Evolutionary conservation across 2,113 vertebrate species (phyloP).

Genomic region (human): GRCh38 chr20:15429501-15430000

Average conservation of each 20-base stretch:
- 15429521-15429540: conserved; percentile 12
- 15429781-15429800: background rate
- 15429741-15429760: background rate
- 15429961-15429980: background rate
- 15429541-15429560: background rate
- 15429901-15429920: background rate
- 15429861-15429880: background rate
- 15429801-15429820: background rate
- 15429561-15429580: background rate
- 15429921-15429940: background rate
- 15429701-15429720: background rate
- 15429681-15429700: background rate
- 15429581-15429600: conserved; percentile 14
- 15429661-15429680: background rate
- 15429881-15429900: background rate
- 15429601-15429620: background rate
- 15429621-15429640: background rate
- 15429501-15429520: background rate
- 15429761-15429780: background rate
- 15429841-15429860: background rate
- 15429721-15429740: background rate
- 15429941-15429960: background rate
- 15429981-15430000: background rate
- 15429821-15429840: background rate
- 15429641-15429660: background rate